phyloP scores from a whole-genome alignment of 1,140 invertebrate species.

The Dreissena polymorpha region DNA sequence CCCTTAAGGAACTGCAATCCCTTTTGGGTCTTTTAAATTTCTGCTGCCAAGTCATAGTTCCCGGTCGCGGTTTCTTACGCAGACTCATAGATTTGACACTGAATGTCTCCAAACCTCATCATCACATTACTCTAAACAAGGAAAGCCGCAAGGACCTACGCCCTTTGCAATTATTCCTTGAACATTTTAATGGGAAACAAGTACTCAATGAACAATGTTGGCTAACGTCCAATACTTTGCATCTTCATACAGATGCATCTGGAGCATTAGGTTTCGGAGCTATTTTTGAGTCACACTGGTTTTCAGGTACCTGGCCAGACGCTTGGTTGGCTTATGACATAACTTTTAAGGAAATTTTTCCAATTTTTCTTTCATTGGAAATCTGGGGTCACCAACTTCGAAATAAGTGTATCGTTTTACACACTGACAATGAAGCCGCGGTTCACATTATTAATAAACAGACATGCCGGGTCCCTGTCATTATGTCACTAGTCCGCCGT shows the following conservation, averaged over 20 bases:
- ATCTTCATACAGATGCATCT: slow-evolving; percentile 46
- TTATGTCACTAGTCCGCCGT: slow-evolving; percentile 53
- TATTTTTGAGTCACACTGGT: slow-evolving; percentile 23
- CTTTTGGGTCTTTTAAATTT: slow-evolving; percentile 51
- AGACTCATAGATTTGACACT: slow-evolving; percentile 46
- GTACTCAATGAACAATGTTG: slow-evolving; percentile 31
- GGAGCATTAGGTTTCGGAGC: slow-evolving; percentile 12
- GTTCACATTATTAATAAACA: slow-evolving; percentile 51
- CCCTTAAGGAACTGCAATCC: slow-evolving; percentile 48
- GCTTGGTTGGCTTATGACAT: not conserved
- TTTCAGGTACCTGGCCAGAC: slow-evolving; percentile 31
- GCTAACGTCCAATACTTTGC: slow-evolving; percentile 12
- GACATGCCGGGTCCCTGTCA: slow-evolving; percentile 4
- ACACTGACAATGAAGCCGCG: slow-evolving; percentile 51
- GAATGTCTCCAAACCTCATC: slow-evolving; percentile 41
- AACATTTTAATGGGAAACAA: slow-evolving; percentile 49
- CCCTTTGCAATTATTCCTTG: slow-evolving; percentile 29
- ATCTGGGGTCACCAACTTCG: slow-evolving; percentile 25
- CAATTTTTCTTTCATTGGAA: slow-evolving; percentile 49
- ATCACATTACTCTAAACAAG: slow-evolving; percentile 38
- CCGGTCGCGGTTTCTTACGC: slow-evolving; percentile 49
- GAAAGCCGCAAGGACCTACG: slow-evolving; percentile 26
- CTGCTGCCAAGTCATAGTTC: slow-evolving; percentile 35
- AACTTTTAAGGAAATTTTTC: slow-evolving; percentile 49
- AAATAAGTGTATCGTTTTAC: slow-evolving; percentile 40